Evolutionary conservation across 2,113 vertebrate species (phyloP).

Genomic region (Hyaena hyaena): DNA sequence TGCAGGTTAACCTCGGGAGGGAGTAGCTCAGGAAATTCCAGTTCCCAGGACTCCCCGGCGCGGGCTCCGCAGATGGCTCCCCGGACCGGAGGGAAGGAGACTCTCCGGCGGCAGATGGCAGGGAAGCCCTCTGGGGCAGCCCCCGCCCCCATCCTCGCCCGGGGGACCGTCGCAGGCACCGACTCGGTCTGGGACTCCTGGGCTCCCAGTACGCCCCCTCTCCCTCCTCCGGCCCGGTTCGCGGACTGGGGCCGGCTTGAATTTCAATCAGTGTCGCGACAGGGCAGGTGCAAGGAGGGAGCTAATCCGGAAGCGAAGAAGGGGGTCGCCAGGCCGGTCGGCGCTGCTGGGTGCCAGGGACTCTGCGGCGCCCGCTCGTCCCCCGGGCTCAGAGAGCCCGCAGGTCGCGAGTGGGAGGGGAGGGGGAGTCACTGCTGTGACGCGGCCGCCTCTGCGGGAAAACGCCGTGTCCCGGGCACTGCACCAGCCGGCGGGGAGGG

Average conservation of each 20-base stretch:
- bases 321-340: neutral
- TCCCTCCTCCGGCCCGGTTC: neutral
- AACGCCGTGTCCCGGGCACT: slow-evolving; percentile 80
- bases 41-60: slow-evolving; percentile 42
- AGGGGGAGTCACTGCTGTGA: slow-evolving; percentile 71
- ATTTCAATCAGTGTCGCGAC: slow-evolving; percentile 51
- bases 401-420: slow-evolving; percentile 70
- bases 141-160: neutral
- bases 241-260: neutral
- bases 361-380: slow-evolving; percentile 44
- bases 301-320: neutral
- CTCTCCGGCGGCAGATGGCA: slow-evolving; percentile 20
- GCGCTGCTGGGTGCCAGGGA: neutral
- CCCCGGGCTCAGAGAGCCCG: slow-evolving; percentile 38
- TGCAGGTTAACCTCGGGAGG: neutral
- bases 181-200: neutral
- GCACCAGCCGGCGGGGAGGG: slow-evolving; percentile 73
- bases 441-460: slow-evolving; percentile 81
- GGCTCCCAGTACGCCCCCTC: neutral
- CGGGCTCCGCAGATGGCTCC: neutral
- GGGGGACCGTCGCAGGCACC: neutral
- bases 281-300: neutral
- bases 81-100: neutral
- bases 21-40: slow-evolving; percentile 59
- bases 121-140: slow-evolving; percentile 48